A percentile compares a stretch with the other conserved stretches of the same genome.
These are phyloP conservation scores for Mobula hypostoma DNA, from an alignment of 2,113 vertebrate species.

Conservation along the genomic window DNA sequence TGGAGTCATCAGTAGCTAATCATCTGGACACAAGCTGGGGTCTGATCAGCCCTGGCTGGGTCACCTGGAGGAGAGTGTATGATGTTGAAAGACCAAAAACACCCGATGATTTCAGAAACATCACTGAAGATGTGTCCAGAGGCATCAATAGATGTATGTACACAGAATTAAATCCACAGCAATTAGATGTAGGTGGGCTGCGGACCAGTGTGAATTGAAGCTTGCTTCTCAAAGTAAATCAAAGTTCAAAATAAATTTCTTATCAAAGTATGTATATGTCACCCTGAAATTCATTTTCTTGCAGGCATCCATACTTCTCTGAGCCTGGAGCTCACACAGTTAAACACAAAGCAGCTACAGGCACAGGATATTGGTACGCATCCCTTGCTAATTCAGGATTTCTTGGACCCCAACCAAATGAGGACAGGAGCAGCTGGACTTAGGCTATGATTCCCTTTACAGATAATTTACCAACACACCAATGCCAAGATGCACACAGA, in stretches of 20 bases:
- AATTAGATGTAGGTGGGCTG: neutral
- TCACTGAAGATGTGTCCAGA: no score
- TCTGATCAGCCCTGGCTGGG: no score
- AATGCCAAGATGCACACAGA: neutral
- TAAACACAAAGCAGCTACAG: neutral
- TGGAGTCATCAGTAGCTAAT: no score
- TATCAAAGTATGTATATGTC: no score
- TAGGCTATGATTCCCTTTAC: neutral
- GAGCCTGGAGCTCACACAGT: neutral
- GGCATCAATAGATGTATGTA: no score
- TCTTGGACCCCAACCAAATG: neutral
- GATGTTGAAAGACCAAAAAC: no score
- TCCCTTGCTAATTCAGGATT: neutral
- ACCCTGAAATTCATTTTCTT: no score
- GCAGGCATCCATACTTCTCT: no score
- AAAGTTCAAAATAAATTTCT: no score
- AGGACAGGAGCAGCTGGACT: neutral
- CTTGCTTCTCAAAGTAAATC: neutral
- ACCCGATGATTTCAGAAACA: no score
- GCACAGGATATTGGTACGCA: neutral
- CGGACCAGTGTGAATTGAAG: neutral
- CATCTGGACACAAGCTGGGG: no score
- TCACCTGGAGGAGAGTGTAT: no score
- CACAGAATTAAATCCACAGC: neutral
- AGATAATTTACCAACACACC: neutral